phyloP scores from a whole-genome alignment of 2,113 vertebrate genomes.

The Atrichornis clamosus region DNA sequence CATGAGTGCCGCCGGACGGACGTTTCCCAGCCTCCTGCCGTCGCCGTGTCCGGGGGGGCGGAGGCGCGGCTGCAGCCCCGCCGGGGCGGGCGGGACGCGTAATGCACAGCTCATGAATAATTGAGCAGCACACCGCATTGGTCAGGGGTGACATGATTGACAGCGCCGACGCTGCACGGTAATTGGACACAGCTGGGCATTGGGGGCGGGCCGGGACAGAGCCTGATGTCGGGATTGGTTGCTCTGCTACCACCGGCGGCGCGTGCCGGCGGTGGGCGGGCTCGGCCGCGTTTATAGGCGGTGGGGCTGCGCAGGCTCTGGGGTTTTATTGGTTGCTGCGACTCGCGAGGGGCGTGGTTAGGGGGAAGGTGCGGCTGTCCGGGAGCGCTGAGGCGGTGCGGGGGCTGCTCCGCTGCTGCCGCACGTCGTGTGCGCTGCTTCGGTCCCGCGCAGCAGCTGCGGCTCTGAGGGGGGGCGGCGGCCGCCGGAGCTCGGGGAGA shows the following conservation, averaged over 20 bases:
- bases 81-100: too few relatives aligned
- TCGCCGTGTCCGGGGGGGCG: too few relatives aligned
- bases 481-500: not conserved
- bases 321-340: not conserved
- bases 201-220: not conserved
- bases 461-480: not conserved
- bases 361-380: not conserved
- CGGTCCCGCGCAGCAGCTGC: not conserved
- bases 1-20: too few relatives aligned
- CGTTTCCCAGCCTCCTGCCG: not conserved
- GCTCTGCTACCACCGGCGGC: not conserved
- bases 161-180: accelerated
- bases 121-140: accelerated
- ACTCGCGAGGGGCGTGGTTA: not conserved
- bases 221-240: not conserved
- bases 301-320: accelerated
- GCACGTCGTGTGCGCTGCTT: not conserved
- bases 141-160: accelerated
- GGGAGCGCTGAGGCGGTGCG: not conserved
- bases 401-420: not conserved
- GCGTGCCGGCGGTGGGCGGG: not conserved
- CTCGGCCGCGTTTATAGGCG: not conserved
- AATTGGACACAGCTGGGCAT: not conserved
- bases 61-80: not conserved
- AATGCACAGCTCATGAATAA: accelerated